Evolutionary conservation across 2,888 invertebrate genomes (phyloP).

Genomic region (Psylliodes chrysocephalus): DNA sequence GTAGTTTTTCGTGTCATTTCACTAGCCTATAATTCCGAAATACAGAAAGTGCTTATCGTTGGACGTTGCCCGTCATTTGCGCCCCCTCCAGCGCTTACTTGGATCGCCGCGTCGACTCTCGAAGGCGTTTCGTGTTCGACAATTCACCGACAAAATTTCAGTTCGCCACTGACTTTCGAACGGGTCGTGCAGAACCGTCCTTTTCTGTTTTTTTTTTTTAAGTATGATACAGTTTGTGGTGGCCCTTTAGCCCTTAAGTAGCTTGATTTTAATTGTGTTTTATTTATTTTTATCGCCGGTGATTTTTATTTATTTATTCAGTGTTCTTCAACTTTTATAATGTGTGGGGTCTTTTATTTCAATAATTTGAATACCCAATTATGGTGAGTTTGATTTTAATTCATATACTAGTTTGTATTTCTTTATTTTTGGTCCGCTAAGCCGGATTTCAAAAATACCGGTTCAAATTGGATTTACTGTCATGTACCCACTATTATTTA

Average conservation of each 20-base stretch:
- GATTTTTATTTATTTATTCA: neutral
- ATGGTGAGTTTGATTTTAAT: slow-evolving; percentile 3
- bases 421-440: neutral
- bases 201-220: slow-evolving; percentile 28
- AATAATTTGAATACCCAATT: neutral
- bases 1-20: slow-evolving; percentile 11
- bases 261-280: neutral
- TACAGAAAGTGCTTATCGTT: slow-evolving; percentile 52
- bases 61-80: slow-evolving; percentile 54
- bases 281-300: neutral
- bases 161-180: slow-evolving; percentile 33
- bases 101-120: slow-evolving; percentile 34
- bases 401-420: neutral
- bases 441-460: too few species aligned
- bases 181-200: slow-evolving; percentile 12
- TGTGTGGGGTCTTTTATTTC: neutral
- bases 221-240: slow-evolving; percentile 1
- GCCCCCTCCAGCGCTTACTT: slow-evolving; percentile 36
- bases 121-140: slow-evolving; percentile 33
- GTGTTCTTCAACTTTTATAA: neutral
- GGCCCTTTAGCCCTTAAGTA: neutral
- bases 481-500: too few species aligned
- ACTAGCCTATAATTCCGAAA: slow-evolving; percentile 39
- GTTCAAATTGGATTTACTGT: too few species aligned
- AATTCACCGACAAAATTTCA: slow-evolving; percentile 38